Evolutionary conservation across 2,113 vertebrate species (phyloP).

Genomic region (Choloepus hoffmanni): DNA sequence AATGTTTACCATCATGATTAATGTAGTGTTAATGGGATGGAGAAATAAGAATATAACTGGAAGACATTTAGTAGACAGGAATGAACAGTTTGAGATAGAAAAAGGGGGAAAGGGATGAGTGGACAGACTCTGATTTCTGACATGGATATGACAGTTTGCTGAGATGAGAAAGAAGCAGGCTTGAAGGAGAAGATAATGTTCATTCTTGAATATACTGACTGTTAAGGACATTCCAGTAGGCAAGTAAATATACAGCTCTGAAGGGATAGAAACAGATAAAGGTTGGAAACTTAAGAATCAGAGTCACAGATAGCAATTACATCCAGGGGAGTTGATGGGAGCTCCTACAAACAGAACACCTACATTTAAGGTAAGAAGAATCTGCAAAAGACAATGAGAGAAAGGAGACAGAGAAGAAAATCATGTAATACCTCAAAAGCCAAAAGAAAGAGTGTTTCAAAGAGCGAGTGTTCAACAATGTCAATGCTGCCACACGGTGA

Average conservation of each 20-base stretch:
- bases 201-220: slow-evolving; percentile 13
- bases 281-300: not conserved
- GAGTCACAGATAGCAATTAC: not conserved
- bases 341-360: not conserved
- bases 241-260: not conserved
- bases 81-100: not conserved
- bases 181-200: slow-evolving; percentile 1
- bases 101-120: not conserved
- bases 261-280: slow-evolving; percentile 57
- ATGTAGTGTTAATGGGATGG: not conserved
- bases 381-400: slow-evolving; percentile 24
- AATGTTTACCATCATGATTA: slow-evolving; percentile 49
- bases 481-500: not conserved
- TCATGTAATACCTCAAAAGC: not conserved
- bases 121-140: not conserved
- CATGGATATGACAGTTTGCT: not conserved
- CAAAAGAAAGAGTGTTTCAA: slow-evolving; percentile 21
- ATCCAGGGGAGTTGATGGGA: not conserved
- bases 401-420: not conserved
- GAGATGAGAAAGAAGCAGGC: slow-evolving; percentile 29
- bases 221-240: not conserved
- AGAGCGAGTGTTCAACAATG: not conserved
- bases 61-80: not conserved
- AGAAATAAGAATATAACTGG: slow-evolving; percentile 38
- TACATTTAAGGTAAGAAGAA: slow-evolving; percentile 33